Conservation (phyloP, 2,113 vertebrate genomes). For the Rousettus leschenaultii region DNA sequence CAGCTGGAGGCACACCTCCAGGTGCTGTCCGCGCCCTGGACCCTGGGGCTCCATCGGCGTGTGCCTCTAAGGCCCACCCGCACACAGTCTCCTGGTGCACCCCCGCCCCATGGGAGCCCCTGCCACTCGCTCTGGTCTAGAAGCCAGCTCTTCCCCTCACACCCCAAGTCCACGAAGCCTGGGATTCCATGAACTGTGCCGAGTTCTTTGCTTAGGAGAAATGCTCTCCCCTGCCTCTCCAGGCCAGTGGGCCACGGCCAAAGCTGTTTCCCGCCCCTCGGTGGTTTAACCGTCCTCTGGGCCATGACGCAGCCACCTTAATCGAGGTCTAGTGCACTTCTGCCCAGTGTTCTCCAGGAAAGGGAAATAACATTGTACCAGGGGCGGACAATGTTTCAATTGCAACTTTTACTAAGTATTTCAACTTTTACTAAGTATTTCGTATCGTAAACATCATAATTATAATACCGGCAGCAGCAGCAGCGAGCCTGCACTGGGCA, state of each 20-base stretch:
- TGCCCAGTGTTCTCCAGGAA: background rate
- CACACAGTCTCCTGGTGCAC: background rate
- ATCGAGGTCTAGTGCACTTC: background rate
- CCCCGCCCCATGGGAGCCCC: background rate
- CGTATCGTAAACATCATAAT: background rate
- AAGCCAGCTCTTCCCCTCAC: background rate
- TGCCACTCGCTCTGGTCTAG: accelerated
- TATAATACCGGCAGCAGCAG: background rate
- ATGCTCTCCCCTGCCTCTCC: background rate
- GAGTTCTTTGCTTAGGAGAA: background rate
- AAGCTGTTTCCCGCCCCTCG: background rate
- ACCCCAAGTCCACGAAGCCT: background rate
- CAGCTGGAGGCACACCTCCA: background rate
- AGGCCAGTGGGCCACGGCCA: background rate
- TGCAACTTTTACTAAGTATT: background rate
- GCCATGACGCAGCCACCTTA: background rate
- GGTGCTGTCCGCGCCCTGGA: accelerated
- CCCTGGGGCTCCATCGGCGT: accelerated
- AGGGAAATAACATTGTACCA: background rate
- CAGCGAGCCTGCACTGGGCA: background rate
- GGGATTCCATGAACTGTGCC: background rate
- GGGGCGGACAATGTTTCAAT: background rate
- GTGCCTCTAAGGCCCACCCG: background rate
- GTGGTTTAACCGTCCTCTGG: background rate
- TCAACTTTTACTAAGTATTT: background rate